Conservation (phyloP, 2,113 vertebrate genomes). For the Perca flavescens region DNA sequence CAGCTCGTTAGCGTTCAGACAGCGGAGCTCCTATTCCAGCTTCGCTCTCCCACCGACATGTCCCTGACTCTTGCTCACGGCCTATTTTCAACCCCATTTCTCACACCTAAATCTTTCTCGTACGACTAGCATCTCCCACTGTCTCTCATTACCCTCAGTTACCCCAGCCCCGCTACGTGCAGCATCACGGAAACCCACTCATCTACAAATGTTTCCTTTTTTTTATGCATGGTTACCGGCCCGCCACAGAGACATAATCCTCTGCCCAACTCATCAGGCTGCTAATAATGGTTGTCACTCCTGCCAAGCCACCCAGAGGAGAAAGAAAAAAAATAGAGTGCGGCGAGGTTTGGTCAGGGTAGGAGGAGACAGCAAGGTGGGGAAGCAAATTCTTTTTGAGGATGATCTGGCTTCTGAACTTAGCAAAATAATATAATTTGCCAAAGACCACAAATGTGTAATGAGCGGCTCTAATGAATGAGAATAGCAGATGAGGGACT, state of each 20-base stretch:
- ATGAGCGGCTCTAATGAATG: conserved; percentile 72
- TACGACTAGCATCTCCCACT: conserved; percentile 18
- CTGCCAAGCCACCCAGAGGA: conserved; percentile 34
- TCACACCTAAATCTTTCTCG: conserved; percentile 11
- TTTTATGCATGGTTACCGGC: conserved; percentile 26
- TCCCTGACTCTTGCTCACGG: conserved; percentile 33
- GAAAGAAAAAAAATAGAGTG: conserved; percentile 16
- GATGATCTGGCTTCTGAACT: conserved; percentile 59
- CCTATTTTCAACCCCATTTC: conserved; percentile 47
- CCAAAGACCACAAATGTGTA: conserved; percentile 71
- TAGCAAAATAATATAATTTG: conserved; percentile 24
- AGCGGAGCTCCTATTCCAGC: conserved; percentile 2
- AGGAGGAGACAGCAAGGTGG: not conserved
- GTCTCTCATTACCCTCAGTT: conserved; percentile 45
- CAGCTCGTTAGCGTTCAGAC: conserved; percentile 49
- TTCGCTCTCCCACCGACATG: not conserved
- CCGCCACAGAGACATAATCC: conserved; percentile 41
- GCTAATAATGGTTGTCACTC: conserved; percentile 45
- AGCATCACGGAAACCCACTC: conserved; percentile 40
- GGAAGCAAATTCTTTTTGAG: conserved; percentile 49
- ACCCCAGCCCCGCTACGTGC: not conserved
- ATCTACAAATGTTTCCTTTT: conserved; percentile 49
- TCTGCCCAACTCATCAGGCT: conserved; percentile 54
- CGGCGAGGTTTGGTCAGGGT: not conserved
- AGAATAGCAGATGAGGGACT: conserved; percentile 69